phyloP scores from a whole-genome alignment of 2,113 vertebrate genomes.

The Pungitius pungitius region DNA sequence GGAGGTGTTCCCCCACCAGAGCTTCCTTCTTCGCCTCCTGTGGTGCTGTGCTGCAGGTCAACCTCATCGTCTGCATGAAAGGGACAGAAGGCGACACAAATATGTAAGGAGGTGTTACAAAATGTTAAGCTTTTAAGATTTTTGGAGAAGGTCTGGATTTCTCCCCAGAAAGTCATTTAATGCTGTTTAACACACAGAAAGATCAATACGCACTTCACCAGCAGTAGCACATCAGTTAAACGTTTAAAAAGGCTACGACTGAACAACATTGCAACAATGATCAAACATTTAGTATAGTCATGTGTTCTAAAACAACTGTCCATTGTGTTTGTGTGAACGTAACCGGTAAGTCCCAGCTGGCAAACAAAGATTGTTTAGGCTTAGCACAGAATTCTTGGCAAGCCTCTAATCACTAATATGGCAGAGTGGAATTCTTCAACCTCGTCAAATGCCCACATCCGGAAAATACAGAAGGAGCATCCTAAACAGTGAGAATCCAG shows the following conservation, averaged over 20 bases:
- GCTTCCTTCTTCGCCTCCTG: slow-evolving; percentile 82
- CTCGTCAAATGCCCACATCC: slow-evolving; percentile 4
- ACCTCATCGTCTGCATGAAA: slow-evolving; percentile 82
- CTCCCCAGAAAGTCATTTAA: background rate
- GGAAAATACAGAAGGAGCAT: too few species aligned
- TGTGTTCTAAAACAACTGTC: background rate
- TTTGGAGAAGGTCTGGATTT: background rate
- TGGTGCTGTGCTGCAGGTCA: slow-evolving; percentile 76
- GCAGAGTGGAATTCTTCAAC: background rate
- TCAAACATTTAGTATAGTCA: background rate
- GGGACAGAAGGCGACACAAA: background rate
- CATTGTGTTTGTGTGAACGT: background rate
- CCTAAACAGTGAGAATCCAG: too few species aligned
- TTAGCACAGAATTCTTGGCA: background rate
- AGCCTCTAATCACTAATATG: background rate
- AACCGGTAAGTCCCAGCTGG: background rate
- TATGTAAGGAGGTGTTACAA: too few species aligned
- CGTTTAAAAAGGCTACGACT: background rate
- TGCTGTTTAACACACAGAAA: background rate
- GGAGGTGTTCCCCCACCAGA: slow-evolving; percentile 84
- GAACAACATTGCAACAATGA: background rate
- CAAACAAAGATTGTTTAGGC: background rate
- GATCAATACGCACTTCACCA: background rate
- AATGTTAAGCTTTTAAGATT: background rate
- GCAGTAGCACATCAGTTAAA: background rate